Base-by-base conservation (phyloP, 2,797 vertebrate species). In the Poeciliopsis presidionis region DNA sequence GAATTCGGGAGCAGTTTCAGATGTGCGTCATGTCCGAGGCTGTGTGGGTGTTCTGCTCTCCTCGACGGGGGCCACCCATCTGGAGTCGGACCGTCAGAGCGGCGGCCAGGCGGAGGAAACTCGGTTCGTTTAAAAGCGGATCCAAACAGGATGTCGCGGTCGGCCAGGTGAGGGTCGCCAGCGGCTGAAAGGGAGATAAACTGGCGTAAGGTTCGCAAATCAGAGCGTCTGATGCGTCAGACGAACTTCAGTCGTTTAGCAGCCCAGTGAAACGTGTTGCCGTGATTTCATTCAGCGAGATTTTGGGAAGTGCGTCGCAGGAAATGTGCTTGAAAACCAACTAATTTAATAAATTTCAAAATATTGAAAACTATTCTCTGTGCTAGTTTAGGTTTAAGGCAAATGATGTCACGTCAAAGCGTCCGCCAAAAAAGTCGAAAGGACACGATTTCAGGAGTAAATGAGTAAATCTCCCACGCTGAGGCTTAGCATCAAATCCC, bases 61-160 rank as follows among this genome's bases (percentile, higher is more conserved):
- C 67, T 12, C 3, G 16, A 36, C 16, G 4, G 89, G 33, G 80
- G 80, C 88, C 89, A 91, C 88, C 85, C 87, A 89, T 79, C 73
- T 74, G 47, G 81, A 82, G 77, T 51, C 71, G 46, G 82, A 67
- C 84, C 88, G 45, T 80, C 61, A 45, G 51, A 53, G 85, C 83
- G 75, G 57, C 41, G 22, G 61, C 7, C 77, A 87, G 81, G 86
- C 72, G 13, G 75, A 49, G 75, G 84, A 91, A 81, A 88, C 81
- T 47, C 74, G 73, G 73, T 69, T 63, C n/a, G 7, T 13, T 22
- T 76, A 9, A 53, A 53, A 49, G 67, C 9, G 0, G 57, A 81
- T 70, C 49, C 53, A 89, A 90, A 89, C 87, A 86, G 84, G 81
- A 85, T 43, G 51, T 57, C 1, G 45, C 25, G 6, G 39, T 46